Evolutionary conservation across 1,140 invertebrate species (phyloP).

Genomic region (Meloidogyne hapla): DNA sequence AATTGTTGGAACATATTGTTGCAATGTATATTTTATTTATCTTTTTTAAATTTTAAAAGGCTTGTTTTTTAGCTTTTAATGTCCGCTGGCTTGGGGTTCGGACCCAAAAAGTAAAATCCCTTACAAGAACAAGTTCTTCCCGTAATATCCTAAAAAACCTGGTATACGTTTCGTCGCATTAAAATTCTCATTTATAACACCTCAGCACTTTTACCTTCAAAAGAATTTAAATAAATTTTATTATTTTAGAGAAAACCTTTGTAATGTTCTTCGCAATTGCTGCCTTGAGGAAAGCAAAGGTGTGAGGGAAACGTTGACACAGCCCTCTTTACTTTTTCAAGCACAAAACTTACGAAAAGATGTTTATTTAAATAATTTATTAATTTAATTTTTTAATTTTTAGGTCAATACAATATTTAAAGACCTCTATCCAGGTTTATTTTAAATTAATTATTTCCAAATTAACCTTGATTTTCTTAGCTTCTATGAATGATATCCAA

Average conservation of each 20-base stretch:
- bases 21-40: constrained; percentile 16
- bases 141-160: no score
- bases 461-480: not conserved
- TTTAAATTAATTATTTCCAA: not conserved
- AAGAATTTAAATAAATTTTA: no score
- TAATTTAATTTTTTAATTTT: constrained; percentile 41
- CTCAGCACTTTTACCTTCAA: no score
- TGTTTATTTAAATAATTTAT: constrained; percentile 44
- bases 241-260: constrained; percentile 44
- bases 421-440: constrained; percentile 55
- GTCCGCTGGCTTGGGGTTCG: no score
- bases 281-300: constrained; percentile 54
- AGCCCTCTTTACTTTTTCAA: constrained; percentile 51
- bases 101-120: no score
- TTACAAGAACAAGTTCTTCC: no score
- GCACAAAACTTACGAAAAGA: constrained; percentile 47
- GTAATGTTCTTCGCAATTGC: constrained; percentile 50
- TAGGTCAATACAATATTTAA: constrained; percentile 57
- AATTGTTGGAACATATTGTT: constrained; percentile 52
- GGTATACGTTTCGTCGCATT: no score
- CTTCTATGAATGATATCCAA: constrained; percentile 63
- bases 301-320: constrained; percentile 52
- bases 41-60: no score
- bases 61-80: no score
- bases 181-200: no score